A percentile compares a stretch with the other conserved stretches of the same genome.
Evolutionary conservation across 23 tunicate species (phyloP).

Genomic region (Styela plicata): DNA sequence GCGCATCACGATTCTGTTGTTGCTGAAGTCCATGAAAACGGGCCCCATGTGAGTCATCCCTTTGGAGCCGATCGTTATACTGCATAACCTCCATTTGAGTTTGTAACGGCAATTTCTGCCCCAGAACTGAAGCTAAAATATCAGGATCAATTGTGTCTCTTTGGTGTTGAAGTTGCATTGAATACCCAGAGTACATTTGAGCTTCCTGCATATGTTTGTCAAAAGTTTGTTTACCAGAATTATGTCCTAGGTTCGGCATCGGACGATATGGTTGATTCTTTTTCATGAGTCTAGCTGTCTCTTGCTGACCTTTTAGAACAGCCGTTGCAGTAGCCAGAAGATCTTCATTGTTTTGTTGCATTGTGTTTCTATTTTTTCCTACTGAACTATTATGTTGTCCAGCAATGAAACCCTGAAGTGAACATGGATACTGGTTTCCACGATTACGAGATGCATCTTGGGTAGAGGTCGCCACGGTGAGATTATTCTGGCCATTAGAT

Average conservation of each 20-base stretch:
- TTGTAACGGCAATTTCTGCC: conserved; percentile 20
- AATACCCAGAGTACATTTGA: conserved; percentile 6
- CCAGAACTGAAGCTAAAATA: conserved; percentile 26
- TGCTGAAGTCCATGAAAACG: background rate
- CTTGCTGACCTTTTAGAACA: background rate
- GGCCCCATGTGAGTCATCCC: conserved; percentile 7
- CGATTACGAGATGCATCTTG: conserved; percentile 25
- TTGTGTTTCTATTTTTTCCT: background rate
- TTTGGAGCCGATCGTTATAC: conserved; percentile 18
- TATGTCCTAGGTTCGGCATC: conserved; percentile 2
- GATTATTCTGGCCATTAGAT: background rate
- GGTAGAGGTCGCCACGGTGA: background rate
- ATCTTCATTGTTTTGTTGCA: conserved; percentile 4
- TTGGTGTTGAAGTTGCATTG: conserved; percentile 16
- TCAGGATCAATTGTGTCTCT: conserved; percentile 28
- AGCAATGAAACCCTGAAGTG: background rate
- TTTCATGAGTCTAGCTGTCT: conserved; percentile 10
- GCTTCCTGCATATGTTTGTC: conserved; percentile 28
- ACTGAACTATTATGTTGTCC: conserved; percentile 15
- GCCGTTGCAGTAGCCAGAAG: background rate
- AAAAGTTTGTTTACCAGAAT: background rate
- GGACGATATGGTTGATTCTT: conserved; percentile 25
- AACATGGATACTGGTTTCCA: background rate
- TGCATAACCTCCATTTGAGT: conserved; percentile 22
- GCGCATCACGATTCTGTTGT: conserved; percentile 18